A percentile compares a stretch with the other conserved stretches of the same genome.
Evolutionary conservation across 2,888 invertebrate genomes (phyloP).

Genomic region (Callimorpha dominula): DNA sequence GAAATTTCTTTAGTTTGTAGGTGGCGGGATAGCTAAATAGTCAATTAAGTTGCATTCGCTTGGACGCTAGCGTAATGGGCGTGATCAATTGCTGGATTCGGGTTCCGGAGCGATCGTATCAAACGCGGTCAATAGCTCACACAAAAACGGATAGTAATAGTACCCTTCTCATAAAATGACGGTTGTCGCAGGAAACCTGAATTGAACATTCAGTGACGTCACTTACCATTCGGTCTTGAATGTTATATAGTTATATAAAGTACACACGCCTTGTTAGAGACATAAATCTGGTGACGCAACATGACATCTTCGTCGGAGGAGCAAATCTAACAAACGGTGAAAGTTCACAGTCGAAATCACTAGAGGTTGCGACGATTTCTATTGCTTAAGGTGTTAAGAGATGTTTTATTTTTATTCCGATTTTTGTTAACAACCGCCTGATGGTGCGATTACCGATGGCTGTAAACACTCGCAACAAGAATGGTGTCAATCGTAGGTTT

Average conservation of each 20-base stretch:
- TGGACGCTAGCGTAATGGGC: conserved; percentile 39
- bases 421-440: background rate
- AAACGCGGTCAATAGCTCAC: conserved; percentile 58
- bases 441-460: too few relatives aligned
- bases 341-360: conserved; percentile 68
- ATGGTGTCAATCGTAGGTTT: too few relatives aligned
- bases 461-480: too few relatives aligned
- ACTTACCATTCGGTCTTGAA: conserved; percentile 30
- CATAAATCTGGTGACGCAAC: conserved; percentile 70
- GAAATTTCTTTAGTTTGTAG: background rate
- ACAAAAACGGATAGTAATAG: conserved; percentile 31
- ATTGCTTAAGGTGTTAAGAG: conserved; percentile 20
- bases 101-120: conserved; percentile 13
- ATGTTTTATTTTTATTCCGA: background rate
- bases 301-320: conserved; percentile 66
- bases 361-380: conserved; percentile 26
- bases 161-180: conserved; percentile 16
- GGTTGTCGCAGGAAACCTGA: conserved; percentile 5
- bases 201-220: conserved; percentile 19
- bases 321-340: conserved; percentile 79
- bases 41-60: background rate
- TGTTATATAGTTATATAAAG: conserved; percentile 59
- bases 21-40: background rate
- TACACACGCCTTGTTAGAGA: conserved; percentile 60
- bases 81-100: conserved; percentile 55